Evolutionary conservation across 2,797 vertebrate genomes (phyloP).

Genomic region (Sarcophilus harrisii): DNA sequence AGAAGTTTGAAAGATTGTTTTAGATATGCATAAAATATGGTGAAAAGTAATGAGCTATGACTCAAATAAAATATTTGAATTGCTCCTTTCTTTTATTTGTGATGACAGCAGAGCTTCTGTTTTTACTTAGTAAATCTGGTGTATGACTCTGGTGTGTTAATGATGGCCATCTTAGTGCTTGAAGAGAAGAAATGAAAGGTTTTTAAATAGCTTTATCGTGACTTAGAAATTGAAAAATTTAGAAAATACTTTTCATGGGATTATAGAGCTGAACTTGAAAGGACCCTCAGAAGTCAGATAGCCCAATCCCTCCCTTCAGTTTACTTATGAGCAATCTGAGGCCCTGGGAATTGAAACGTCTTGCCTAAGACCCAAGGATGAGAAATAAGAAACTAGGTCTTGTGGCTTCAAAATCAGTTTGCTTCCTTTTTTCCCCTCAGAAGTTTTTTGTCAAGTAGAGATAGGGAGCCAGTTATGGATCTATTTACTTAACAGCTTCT

Average conservation of each 20-base stretch:
- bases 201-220: constrained; percentile 46
- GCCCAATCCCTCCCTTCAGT: neutral
- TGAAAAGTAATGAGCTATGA: constrained; percentile 43
- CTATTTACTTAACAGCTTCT: neutral
- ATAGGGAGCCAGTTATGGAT: neutral
- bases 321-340: neutral
- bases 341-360: neutral
- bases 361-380: neutral
- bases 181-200: constrained; percentile 49
- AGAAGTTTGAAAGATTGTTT: constrained; percentile 27
- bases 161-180: constrained; percentile 62
- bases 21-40: constrained; percentile 22
- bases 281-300: neutral
- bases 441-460: neutral
- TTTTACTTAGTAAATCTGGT: constrained; percentile 65
- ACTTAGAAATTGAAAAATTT: constrained; percentile 40
- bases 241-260: constrained; percentile 13
- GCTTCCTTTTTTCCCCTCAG: neutral
- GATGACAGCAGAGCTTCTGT: constrained; percentile 43
- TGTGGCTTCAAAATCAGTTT: neutral
- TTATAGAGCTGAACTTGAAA: neutral
- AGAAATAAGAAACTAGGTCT: neutral
- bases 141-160: constrained; percentile 46
- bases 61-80: constrained; percentile 46
- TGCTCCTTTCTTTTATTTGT: constrained; percentile 38